Conservation (phyloP, 2,888 invertebrate genomes). For the Clepsis dumicolana region DNA sequence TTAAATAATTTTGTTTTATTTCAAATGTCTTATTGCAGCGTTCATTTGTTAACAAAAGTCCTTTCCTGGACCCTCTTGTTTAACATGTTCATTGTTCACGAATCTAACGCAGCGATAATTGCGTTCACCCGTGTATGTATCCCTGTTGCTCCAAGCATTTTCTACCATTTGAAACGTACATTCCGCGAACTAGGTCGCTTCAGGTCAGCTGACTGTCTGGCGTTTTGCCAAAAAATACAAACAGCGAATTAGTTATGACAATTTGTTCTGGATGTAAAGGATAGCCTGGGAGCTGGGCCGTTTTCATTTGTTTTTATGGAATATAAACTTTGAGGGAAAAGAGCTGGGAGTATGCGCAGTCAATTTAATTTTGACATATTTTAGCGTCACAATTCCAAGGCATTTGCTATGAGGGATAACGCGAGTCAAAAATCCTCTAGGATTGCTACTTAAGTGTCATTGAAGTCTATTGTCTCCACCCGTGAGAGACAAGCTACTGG, state of each 20-base stretch:
- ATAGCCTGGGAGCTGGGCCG: slow-evolving; percentile 21
- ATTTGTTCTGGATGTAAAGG: slow-evolving; percentile 40
- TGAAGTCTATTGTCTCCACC: too few species aligned
- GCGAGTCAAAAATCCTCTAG: too few species aligned
- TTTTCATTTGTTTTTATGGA: slow-evolving; percentile 33
- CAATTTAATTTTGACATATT: too few species aligned
- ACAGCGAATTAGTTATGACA: slow-evolving; percentile 42
- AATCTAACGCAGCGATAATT: not conserved
- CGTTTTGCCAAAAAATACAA: slow-evolving; percentile 37
- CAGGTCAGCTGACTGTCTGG: slow-evolving; percentile 28
- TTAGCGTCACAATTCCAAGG: too few species aligned
- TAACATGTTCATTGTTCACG: not conserved
- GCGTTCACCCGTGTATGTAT: not conserved
- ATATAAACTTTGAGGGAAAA: not conserved
- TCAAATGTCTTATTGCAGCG: too few species aligned
- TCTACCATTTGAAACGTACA: slow-evolving; percentile 28
- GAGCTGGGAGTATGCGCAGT: not conserved
- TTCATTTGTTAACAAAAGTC: too few species aligned
- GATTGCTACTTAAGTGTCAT: too few species aligned
- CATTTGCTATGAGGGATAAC: too few species aligned
- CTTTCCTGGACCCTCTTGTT: not conserved
- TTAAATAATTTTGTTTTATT: too few species aligned
- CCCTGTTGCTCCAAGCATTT: slow-evolving; percentile 38
- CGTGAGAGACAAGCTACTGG: too few species aligned
- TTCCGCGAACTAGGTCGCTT: slow-evolving; percentile 28